phyloP scores from a whole-genome alignment of 64 coral and sea anemone genomes.

The Stichodactyla mertensii region DNA sequence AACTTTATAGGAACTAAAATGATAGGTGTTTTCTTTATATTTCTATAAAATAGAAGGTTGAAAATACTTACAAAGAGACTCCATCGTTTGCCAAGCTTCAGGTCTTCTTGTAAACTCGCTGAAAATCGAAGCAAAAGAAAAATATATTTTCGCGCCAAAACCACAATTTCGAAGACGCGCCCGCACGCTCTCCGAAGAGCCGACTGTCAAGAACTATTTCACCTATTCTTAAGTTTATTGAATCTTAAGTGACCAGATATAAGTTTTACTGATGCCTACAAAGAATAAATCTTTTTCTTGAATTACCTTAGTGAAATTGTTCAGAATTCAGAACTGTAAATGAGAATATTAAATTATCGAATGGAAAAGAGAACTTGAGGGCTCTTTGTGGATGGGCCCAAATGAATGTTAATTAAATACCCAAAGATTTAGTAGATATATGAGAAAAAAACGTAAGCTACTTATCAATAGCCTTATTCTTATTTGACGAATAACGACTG shows the following conservation, averaged over 20 bases:
- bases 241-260: background rate
- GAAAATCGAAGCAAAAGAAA: constrained; percentile 20
- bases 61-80: constrained; percentile 17
- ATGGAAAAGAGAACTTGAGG: constrained; percentile 11
- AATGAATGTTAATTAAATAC: constrained; percentile 14
- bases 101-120: background rate
- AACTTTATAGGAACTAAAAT: background rate
- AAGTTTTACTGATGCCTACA: background rate
- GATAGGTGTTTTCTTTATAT: background rate
- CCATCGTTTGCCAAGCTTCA: background rate
- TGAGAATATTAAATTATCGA: constrained; percentile 23
- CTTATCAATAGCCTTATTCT: background rate
- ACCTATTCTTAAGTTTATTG: background rate
- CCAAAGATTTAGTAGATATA: constrained; percentile 12
- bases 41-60: background rate
- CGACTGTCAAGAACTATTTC: constrained; percentile 12
- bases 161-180: constrained; percentile 5
- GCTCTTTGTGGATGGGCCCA: background rate
- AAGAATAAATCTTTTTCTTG: background rate
- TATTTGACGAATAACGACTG: background rate
- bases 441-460: constrained; percentile 4
- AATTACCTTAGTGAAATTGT: background rate
- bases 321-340: constrained; percentile 11
- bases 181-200: background rate
- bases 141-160: constrained; percentile 21